Evolutionary conservation across 2,797 vertebrate species (phyloP), one percentile per base, ranked within the genome.

Genomic region (Discoglossus pictus): DNA sequence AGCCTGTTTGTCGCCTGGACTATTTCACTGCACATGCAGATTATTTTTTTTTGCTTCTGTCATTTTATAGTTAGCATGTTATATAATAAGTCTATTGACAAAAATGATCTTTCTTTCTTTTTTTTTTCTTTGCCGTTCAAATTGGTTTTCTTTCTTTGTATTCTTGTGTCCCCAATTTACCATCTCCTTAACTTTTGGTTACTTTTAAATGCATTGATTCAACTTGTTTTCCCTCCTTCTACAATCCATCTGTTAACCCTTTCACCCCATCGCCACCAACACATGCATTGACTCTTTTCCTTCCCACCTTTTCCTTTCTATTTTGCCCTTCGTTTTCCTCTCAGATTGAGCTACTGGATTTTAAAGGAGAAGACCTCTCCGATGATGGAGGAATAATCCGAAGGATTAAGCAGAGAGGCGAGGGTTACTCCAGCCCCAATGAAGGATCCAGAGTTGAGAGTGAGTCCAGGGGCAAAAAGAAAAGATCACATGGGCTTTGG

Each of bases 391-490:
- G 95, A 66, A 92, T 99, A 62, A 75, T 92, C 24, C 89, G 94
- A 53, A 93, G 96, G 86, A 98, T 97, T 84, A 97, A 93, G 75
- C 86, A 84, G 76, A 98, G 93, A 83, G 96, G 96, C 39, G 93
- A 96, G 36, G 94, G 95, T 39, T 97, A 92, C 73, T 90, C 84
- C 35, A 93, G 92, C 77, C 96, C 96, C 13, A 98, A 99, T 0
- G 93, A 98, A 46, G 95, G 96, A 3, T 91, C 95, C 1, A 87
- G 77, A 0, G 97, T 98, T 10, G 84, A 95, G 23, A 92, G 96
- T 97, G 86, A 89, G 76, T 82, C 48, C 12, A 36, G 15, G 6
- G 23, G 3, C 6, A 12, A 5, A 39, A 39, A 39, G 38, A 7
- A 35, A 35, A 6, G n/a, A n/a, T n/a, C n/a, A n/a, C n/a, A n/a